These are phyloP conservation scores for Nymphalis io DNA, from an alignment of 1,140 invertebrate species.

Conservation along the genomic window DNA sequence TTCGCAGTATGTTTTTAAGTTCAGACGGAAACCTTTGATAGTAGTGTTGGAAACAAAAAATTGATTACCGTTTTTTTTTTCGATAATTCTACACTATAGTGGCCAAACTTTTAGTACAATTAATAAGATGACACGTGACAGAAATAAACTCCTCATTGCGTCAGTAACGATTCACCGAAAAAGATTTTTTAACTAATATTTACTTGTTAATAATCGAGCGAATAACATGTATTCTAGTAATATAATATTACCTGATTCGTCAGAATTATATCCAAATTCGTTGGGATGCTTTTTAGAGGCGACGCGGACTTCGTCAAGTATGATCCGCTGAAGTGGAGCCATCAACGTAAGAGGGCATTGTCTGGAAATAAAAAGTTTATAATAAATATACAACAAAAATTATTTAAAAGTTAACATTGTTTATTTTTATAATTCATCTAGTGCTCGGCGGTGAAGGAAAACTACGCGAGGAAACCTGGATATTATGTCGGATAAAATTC, in stretches of 20 bases:
- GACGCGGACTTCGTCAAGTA: conserved; percentile 84
- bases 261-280: conserved; percentile 82
- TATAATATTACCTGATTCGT: conserved; percentile 80
- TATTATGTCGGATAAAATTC: no score
- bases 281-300: conserved; percentile 83
- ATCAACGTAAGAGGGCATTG: conserved; percentile 85
- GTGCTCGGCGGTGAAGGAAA: no score
- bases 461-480: no score
- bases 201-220: not conserved
- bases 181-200: no score
- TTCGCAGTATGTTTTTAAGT: not conserved
- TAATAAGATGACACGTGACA: no score
- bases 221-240: no score
- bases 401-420: not conserved
- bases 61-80: not conserved
- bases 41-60: not conserved
- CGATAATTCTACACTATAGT: no score
- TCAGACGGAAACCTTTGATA: not conserved
- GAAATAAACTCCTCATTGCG: not conserved
- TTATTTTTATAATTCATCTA: no score
- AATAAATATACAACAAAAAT: not conserved
- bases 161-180: no score
- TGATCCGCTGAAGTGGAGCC: conserved; percentile 83
- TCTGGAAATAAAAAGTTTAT: conserved; percentile 77
- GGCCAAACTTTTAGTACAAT: no score